phyloP scores from a whole-genome alignment of 2,888 invertebrate species.

The Girardia tigrina region DNA sequence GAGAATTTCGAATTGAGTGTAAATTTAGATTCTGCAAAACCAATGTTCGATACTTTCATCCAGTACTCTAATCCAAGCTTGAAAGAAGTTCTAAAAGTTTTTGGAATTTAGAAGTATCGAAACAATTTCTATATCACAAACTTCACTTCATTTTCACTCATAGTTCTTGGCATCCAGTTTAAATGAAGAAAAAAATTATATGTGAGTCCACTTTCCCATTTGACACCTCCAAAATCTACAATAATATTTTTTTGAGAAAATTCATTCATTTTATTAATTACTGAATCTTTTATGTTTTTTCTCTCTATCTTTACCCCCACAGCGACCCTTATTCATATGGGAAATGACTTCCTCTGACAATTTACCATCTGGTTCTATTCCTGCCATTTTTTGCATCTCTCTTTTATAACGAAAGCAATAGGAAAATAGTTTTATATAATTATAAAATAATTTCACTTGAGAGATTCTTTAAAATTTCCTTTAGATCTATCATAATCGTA shows the following conservation, averaged over 20 bases:
- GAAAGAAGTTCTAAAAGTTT: not conserved
- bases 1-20: not conserved
- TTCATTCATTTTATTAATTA: too few relatives aligned
- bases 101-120: too few relatives aligned
- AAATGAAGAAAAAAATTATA: not conserved
- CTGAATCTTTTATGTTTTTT: not conserved
- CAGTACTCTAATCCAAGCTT: not conserved
- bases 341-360: not conserved
- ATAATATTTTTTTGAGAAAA: too few relatives aligned
- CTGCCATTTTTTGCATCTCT: constrained; percentile 4
- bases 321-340: constrained; percentile 8
- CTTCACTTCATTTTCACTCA: not conserved
- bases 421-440: too few relatives aligned
- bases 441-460: too few relatives aligned
- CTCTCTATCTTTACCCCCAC: not conserved
- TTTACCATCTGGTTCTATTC: not conserved
- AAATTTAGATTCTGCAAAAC: not conserved
- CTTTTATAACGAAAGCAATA: too few relatives aligned
- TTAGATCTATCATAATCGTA: not conserved
- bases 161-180: constrained; percentile 10
- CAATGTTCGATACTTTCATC: not conserved
- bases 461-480: not conserved
- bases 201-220: not conserved
- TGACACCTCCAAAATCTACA: not conserved
- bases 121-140: not conserved